Evolutionary conservation across 2,797 vertebrate species (phyloP).

Genomic region (Setipinna tenuifilis): DNA sequence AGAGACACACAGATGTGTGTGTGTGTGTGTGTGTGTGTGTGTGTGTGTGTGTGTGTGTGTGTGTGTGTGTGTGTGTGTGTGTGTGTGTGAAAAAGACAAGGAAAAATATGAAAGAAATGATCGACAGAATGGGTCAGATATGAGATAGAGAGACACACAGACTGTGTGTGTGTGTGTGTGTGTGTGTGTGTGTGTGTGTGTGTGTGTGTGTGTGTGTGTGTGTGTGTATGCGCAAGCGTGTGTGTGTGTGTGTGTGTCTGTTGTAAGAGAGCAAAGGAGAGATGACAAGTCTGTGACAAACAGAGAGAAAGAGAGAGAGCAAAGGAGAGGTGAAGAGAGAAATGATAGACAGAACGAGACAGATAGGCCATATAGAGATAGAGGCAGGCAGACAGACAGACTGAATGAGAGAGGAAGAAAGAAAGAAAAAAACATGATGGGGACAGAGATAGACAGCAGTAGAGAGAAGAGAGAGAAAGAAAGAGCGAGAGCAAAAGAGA

Average conservation of each 20-base stretch:
- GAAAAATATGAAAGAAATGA: too few relatives aligned
- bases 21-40: not conserved
- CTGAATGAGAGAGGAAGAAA: not conserved
- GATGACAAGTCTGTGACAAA: not conserved
- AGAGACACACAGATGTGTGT: too few relatives aligned
- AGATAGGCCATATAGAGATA: constrained; percentile 28
- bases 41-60: not conserved
- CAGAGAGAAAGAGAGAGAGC: not conserved
- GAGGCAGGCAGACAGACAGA: not conserved
- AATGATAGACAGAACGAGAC: not conserved
- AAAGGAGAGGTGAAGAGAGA: constrained; percentile 24
- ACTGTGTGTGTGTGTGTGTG: too few relatives aligned
- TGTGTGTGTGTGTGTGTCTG: not conserved
- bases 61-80: not conserved
- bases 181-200: not conserved
- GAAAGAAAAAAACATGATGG: not conserved
- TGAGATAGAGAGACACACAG: too few relatives aligned
- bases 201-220: not conserved
- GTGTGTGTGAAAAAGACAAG: too few relatives aligned
- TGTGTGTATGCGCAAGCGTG: not conserved
- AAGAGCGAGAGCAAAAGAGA: not conserved
- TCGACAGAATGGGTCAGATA: too few relatives aligned
- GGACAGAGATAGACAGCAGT: not conserved
- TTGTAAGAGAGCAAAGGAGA: constrained; percentile 4
- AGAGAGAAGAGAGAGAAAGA: not conserved